Base-by-base conservation (phyloP, 2,113 vertebrate genomes). In the Gallinago undulata region DNA sequence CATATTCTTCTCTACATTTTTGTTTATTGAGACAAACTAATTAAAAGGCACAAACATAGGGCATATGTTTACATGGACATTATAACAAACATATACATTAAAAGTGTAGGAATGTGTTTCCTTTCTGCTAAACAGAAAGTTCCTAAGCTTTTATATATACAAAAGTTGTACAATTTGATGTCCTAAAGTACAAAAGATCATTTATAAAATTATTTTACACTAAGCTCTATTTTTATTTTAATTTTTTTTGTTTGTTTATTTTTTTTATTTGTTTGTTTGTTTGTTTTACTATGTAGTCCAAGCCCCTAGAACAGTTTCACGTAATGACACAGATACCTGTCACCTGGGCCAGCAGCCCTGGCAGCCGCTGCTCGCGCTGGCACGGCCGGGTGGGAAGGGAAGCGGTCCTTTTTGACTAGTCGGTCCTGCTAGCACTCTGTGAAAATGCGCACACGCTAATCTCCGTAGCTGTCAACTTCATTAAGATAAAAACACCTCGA, bases 21-120 rank as follows among this genome's bases (percentile, higher is more conserved):
- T 99, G 99, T 99, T 99, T 99, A 99, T 99, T 99, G 98, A 99
- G 99, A 99, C 98, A 99, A 99, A 98, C 99, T 99, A 99, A 99
- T 99, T 99, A 99, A 99, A 99, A 99, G 99, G 98, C 99, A 99
- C 99, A 99, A 99, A 99, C 99, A 99, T 98, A 99, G 98, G 99
- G 98, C 99, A 99, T 98, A 98, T 99, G 98, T 99, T 99, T 99
- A 99, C 99, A 99, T 99, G 98, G 98, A 99, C 98, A 99, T 99
- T 99, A 97, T 98, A 98, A 99, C 98, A 98, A 99, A 98, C 98
- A 99, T 99, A 99, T 99, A 99, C 99, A 99, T 99, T 99, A 99
- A 99, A 99, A 99, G 99, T 99, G 98, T 99, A 99, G 99, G 99
- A 99, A 99, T 99, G 99, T 99, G 99, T 98, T 98, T 98, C 98